Evolutionary conservation across 2,113 vertebrate species (phyloP).

Genomic region (Ceyx cyanopectus): DNA sequence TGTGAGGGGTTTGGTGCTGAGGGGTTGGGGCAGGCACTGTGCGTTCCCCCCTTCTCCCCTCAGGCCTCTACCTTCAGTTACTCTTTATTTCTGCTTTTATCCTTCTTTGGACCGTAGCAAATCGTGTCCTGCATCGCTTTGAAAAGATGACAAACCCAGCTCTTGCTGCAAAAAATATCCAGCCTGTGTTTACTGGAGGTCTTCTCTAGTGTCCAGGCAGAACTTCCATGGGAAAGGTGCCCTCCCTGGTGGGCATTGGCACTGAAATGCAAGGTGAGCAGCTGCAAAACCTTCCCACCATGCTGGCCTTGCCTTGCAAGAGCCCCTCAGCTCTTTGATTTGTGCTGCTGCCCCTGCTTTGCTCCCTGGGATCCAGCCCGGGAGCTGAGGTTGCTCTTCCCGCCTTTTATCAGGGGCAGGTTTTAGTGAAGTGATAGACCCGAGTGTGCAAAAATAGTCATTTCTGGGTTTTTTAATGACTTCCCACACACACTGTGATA

Average conservation of each 20-base stretch:
- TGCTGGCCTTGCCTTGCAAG: not conserved
- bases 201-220: fast-evolving
- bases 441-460: fast-evolving
- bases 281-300: fast-evolving
- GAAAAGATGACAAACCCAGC: not conserved
- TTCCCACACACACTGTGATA: too few relatives aligned
- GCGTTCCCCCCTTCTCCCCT: fast-evolving
- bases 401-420: too few relatives aligned
- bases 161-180: not conserved
- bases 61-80: fast-evolving
- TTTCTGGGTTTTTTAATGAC: too few relatives aligned
- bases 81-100: fast-evolving
- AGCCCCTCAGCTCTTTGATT: not conserved
- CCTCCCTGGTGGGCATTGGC: fast-evolving
- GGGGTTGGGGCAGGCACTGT: fast-evolving
- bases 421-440: fast-evolving
- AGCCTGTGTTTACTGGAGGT: fast-evolving
- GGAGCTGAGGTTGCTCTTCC: not conserved
- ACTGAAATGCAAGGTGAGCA: not conserved
- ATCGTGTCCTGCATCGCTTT: fast-evolving
- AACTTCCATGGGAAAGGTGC: not conserved
- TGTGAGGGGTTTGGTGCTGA: too few relatives aligned
- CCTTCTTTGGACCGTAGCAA: fast-evolving
- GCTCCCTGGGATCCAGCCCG: not conserved
- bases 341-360: not conserved